Evolutionary conservation across 2,888 invertebrate genomes (phyloP).

Genomic region (Tinea trinotella): DNA sequence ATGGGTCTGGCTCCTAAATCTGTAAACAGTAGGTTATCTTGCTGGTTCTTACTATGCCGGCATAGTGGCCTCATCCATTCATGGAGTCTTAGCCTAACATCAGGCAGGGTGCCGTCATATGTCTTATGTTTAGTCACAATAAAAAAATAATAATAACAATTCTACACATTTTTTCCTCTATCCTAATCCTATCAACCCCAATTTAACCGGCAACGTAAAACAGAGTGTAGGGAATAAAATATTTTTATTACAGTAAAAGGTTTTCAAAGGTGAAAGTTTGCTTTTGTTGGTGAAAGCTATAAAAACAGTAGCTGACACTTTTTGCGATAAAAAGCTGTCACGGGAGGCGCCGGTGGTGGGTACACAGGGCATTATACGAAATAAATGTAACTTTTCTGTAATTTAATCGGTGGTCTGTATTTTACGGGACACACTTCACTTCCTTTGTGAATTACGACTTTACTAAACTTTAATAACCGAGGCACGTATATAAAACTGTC

Average conservation of each 20-base stretch:
- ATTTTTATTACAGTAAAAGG: slow-evolving; percentile 48
- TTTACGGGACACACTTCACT: slow-evolving; percentile 7
- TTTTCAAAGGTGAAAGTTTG: slow-evolving; percentile 53
- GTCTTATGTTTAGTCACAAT: no score
- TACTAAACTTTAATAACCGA: neutral
- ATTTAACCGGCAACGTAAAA: no score
- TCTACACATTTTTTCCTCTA: no score
- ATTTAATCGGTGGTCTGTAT: slow-evolving; percentile 37
- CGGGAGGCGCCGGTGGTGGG: slow-evolving; percentile 37
- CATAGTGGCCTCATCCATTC: no score
- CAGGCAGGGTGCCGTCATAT: no score
- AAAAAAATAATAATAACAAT: no score
- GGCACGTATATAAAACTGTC: slow-evolving; percentile 8
- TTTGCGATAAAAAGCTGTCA: slow-evolving; percentile 58
- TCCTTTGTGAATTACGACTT: slow-evolving; percentile 14
- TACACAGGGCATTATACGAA: slow-evolving; percentile 29
- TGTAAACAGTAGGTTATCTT: no score
- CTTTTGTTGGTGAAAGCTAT: slow-evolving; percentile 50
- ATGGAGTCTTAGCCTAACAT: no score
- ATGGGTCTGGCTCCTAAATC: no score
- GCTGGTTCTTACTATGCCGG: no score
- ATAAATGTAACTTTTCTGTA: slow-evolving; percentile 47
- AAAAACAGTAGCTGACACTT: slow-evolving; percentile 57
- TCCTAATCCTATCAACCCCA: no score
- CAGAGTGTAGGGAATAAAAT: slow-evolving; percentile 33